Evolutionary conservation across 2,888 invertebrate species (phyloP).

Genomic region (Entomobrya proxima): DNA sequence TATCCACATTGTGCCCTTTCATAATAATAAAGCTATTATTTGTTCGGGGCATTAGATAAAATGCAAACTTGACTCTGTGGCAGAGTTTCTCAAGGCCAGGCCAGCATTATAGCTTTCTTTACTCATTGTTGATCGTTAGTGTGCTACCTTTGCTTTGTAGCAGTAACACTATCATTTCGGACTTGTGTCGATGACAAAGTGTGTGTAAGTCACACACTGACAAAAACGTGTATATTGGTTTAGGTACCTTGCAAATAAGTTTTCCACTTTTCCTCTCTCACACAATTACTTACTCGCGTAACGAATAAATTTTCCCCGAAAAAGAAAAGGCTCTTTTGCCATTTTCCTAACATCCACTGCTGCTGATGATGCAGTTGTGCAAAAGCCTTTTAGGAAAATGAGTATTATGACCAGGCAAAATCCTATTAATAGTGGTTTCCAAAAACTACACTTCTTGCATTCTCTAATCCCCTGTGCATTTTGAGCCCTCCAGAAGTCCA

Average conservation of each 20-base stretch:
- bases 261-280: background rate
- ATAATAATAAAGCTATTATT: slow-evolving; percentile 5
- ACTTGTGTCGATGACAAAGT: too few relatives aligned
- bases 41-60: background rate
- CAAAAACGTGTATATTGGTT: too few relatives aligned
- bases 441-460: background rate
- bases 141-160: too few relatives aligned
- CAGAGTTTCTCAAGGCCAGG: slow-evolving; percentile 35
- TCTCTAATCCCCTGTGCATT: background rate
- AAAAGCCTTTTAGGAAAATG: background rate
- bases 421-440: background rate
- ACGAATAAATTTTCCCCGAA: background rate
- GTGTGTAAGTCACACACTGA: too few relatives aligned
- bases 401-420: background rate
- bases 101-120: background rate
- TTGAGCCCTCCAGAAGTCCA: background rate
- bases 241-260: too few relatives aligned
- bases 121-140: too few relatives aligned
- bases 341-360: too few relatives aligned
- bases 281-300: slow-evolving; percentile 1
- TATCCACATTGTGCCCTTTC: background rate
- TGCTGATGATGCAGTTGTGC: background rate
- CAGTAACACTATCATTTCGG: too few relatives aligned
- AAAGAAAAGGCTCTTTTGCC: background rate
- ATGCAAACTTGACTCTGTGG: slow-evolving; percentile 39